Conservation (phyloP, 2,888 invertebrate species). For the Erebia ligea region DNA sequence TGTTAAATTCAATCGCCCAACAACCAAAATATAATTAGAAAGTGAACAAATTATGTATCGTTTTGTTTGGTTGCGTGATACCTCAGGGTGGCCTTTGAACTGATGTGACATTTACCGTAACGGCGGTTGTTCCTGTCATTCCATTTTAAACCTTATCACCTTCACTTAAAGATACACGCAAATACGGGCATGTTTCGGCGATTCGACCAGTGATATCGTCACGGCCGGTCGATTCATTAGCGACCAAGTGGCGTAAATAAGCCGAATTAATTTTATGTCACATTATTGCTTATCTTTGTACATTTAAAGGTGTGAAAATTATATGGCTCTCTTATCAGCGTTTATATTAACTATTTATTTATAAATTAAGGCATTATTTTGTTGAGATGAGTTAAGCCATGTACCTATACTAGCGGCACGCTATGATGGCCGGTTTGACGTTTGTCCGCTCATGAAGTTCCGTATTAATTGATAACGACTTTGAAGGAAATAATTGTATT, state of each 20-base stretch:
- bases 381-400: too few species aligned
- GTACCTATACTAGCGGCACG: too few species aligned
- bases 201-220: slow-evolving; percentile 43
- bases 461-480: too few species aligned
- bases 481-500: too few species aligned
- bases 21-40: neutral
- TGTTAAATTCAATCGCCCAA: neutral
- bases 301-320: slow-evolving; percentile 24
- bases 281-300: slow-evolving; percentile 27
- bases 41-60: slow-evolving; percentile 1
- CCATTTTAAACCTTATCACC: slow-evolving; percentile 20
- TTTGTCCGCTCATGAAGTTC: too few species aligned
- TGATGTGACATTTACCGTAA: slow-evolving; percentile 36
- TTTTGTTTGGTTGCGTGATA: slow-evolving; percentile 7
- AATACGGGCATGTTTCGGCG: slow-evolving; percentile 22
- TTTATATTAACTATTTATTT: neutral
- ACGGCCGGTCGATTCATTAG: slow-evolving; percentile 43
- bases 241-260: slow-evolving; percentile 34
- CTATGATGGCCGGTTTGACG: too few species aligned
- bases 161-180: neutral
- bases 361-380: neutral
- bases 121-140: slow-evolving; percentile 29
- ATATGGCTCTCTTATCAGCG: neutral
- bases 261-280: slow-evolving; percentile 34
- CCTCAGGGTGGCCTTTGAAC: slow-evolving; percentile 29